These are phyloP conservation scores for Copsychus sechellarum DNA, from an alignment of 2,113 vertebrate genomes.

Conservation along the genomic window DNA sequence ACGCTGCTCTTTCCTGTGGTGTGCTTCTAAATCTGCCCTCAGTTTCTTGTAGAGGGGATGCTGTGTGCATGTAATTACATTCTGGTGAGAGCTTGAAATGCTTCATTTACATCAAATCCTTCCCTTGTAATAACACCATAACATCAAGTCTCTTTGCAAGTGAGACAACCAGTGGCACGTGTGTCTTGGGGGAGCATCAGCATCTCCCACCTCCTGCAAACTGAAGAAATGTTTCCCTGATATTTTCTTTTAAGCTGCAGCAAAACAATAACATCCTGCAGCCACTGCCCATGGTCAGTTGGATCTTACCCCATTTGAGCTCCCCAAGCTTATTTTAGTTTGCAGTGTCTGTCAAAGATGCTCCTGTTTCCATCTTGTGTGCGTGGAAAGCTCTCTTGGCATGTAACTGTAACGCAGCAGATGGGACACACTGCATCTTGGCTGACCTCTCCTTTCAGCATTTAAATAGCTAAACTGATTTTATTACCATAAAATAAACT, in stretches of 20 bases:
- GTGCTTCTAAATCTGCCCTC: neutral
- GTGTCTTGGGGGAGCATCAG: neutral
- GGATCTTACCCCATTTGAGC: neutral
- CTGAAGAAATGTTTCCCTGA: neutral
- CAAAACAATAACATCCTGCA: neutral
- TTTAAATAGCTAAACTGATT: slow-evolving; percentile 48
- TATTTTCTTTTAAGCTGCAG: neutral
- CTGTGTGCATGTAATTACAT: neutral
- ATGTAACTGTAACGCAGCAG: slow-evolving; percentile 7
- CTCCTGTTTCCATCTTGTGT: neutral
- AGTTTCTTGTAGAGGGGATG: neutral
- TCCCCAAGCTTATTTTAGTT: neutral
- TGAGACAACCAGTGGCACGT: neutral
- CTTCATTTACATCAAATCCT: neutral
- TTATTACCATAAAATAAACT: slow-evolving; percentile 33
- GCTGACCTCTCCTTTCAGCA: slow-evolving; percentile 38
- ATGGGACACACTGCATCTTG: slow-evolving; percentile 34
- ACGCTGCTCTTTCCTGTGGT: neutral
- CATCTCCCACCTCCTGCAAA: neutral
- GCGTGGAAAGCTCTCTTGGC: neutral
- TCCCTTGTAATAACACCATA: neutral
- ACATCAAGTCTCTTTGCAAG: neutral
- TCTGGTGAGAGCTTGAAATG: neutral
- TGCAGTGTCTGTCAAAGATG: neutral
- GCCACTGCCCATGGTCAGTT: neutral